phyloP scores from a whole-genome alignment of 2,797 vertebrate species.

The Phalanger gymnotis region DNA sequence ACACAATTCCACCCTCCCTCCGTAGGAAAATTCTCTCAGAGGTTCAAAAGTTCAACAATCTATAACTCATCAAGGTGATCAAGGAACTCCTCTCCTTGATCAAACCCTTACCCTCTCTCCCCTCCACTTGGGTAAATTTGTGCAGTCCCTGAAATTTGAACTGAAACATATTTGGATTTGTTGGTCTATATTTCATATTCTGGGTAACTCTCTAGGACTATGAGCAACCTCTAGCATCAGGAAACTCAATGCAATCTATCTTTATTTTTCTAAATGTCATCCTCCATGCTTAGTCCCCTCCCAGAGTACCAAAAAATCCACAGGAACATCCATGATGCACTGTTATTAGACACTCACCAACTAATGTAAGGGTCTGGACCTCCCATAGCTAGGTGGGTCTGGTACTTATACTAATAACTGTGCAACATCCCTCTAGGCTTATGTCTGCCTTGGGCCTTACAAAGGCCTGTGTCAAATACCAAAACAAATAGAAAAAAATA shows the following conservation, averaged over 20 bases:
- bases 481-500: too few relatives aligned
- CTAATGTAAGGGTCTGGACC: too few relatives aligned
- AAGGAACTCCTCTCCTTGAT: neutral
- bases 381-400: too few relatives aligned
- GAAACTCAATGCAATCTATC: neutral
- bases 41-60: neutral
- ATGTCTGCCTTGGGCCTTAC: too few relatives aligned
- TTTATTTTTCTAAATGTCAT: neutral
- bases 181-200: neutral
- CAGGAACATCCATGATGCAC: neutral
- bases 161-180: neutral
- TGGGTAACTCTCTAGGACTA: neutral
- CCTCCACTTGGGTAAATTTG: neutral
- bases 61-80: neutral
- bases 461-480: too few relatives aligned
- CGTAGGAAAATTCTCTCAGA: neutral
- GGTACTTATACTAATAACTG: too few relatives aligned
- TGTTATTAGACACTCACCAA: too few relatives aligned
- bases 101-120: neutral
- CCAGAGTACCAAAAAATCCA: neutral
- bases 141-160: neutral
- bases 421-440: too few relatives aligned
- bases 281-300: neutral
- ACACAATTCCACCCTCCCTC: neutral
- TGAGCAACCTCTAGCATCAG: neutral